phyloP scores from a whole-genome alignment of 2,888 invertebrate genomes.

The Ischnus inquisitorius region DNA sequence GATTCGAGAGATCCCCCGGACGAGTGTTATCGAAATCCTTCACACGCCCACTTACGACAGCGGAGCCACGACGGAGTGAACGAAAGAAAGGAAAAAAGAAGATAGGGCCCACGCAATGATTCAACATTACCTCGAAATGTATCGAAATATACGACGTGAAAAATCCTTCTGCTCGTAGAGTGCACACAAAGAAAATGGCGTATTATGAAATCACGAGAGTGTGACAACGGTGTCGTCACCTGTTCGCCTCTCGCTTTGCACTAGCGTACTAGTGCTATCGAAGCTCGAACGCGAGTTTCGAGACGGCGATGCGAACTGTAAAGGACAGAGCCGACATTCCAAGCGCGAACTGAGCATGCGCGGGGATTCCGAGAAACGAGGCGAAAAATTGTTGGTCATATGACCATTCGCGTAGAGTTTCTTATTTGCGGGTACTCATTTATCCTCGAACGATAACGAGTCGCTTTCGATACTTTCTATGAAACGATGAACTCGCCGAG shows the following conservation, averaged over 20 bases:
- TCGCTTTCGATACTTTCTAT: too few species aligned
- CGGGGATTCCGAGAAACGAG: neutral
- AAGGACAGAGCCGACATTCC: neutral
- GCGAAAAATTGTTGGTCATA: neutral
- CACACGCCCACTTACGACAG: neutral
- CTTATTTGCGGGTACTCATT: too few species aligned
- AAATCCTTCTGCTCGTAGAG: slow-evolving; percentile 72
- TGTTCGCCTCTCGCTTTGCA: slow-evolving; percentile 72
- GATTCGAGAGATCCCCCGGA: slow-evolving; percentile 20
- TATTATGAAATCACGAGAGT: slow-evolving; percentile 77
- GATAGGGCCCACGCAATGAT: slow-evolving; percentile 53
- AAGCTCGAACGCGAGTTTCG: slow-evolving; percentile 36
- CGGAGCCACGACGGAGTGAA: neutral
- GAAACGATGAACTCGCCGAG: too few species aligned
- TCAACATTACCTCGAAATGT: slow-evolving; percentile 71
- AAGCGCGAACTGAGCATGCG: neutral
- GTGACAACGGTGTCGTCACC: slow-evolving; percentile 79
- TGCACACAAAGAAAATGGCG: slow-evolving; percentile 81
- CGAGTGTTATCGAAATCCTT: slow-evolving; percentile 31
- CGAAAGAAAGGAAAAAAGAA: slow-evolving; percentile 15
- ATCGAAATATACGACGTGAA: slow-evolving; percentile 70
- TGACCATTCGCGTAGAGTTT: neutral
- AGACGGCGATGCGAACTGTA: neutral
- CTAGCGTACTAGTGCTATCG: slow-evolving; percentile 45
- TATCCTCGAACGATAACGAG: too few species aligned